Conservation (phyloP, 2,888 invertebrate genomes). For the Cantharis lateralis region DNA sequence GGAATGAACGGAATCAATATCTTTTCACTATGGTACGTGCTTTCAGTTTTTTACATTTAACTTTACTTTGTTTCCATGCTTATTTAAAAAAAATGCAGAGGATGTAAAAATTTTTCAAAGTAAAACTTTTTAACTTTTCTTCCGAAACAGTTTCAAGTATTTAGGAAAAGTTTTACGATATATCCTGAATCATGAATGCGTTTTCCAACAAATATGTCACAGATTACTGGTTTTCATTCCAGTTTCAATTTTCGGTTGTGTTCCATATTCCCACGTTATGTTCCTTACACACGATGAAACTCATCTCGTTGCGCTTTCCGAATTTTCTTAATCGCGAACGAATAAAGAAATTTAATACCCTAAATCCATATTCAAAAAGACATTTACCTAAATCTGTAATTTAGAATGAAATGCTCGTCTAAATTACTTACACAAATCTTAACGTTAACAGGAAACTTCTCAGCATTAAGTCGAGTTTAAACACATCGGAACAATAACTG, state of each 20-base stretch:
- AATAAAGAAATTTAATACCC: background rate
- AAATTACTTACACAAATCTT: conserved; percentile 17
- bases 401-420: conserved; percentile 10
- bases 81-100: background rate
- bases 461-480: conserved; percentile 18
- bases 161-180: background rate
- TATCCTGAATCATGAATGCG: background rate
- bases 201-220: background rate
- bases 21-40: background rate
- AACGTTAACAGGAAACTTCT: conserved; percentile 12
- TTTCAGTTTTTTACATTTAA: background rate
- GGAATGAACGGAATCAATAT: background rate
- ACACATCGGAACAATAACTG: conserved; percentile 21
- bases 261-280: background rate
- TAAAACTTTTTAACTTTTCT: background rate
- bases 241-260: background rate
- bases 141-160: background rate
- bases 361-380: background rate
- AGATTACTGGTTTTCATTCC: background rate
- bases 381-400: background rate
- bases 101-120: background rate
- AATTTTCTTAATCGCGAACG: background rate
- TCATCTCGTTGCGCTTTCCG: background rate
- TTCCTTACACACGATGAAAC: background rate
- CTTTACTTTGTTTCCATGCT: background rate